Conservation (phyloP, 2,113 vertebrate genomes). For the Ictalurus furcatus region DNA sequence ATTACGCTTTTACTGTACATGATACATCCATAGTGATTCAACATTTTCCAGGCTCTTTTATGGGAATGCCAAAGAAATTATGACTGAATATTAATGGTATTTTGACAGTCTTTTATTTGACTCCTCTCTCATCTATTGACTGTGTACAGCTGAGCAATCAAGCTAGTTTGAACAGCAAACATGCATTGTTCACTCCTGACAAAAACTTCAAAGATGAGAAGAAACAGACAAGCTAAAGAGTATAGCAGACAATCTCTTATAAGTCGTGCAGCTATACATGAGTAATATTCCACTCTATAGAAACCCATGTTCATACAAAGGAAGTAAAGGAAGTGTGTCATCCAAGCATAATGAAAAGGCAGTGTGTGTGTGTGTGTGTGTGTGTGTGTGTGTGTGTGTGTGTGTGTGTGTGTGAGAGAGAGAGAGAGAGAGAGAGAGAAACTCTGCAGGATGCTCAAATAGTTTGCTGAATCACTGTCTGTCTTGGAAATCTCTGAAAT, state of each 20-base stretch:
- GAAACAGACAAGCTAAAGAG: slow-evolving; percentile 32
- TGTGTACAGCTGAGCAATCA: slow-evolving; percentile 59
- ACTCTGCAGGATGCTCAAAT: slow-evolving; percentile 17
- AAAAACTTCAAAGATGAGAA: slow-evolving; percentile 49
- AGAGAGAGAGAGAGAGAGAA: neutral
- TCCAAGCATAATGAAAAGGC: neutral
- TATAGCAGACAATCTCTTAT: neutral
- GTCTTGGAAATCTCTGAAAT: slow-evolving; percentile 14
- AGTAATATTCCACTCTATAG: slow-evolving; percentile 17
- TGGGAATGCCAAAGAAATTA: slow-evolving; percentile 10
- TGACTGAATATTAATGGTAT: neutral
- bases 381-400: too few relatives aligned
- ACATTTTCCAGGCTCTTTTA: neutral
- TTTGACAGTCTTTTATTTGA: slow-evolving; percentile 39
- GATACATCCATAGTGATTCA: neutral
- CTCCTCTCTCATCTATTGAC: slow-evolving; percentile 28
- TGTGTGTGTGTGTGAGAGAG: neutral
- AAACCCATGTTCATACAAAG: slow-evolving; percentile 15
- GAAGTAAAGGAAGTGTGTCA: neutral
- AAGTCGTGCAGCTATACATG: slow-evolving; percentile 21
- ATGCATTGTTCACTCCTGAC: slow-evolving; percentile 43
- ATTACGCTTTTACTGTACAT: neutral
- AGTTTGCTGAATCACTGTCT: slow-evolving; percentile 33
- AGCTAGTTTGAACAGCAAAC: slow-evolving; percentile 42
- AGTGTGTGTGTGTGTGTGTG: neutral